Base-by-base conservation (phyloP, 2,113 vertebrate species). In the Prietella phreatophila region DNA sequence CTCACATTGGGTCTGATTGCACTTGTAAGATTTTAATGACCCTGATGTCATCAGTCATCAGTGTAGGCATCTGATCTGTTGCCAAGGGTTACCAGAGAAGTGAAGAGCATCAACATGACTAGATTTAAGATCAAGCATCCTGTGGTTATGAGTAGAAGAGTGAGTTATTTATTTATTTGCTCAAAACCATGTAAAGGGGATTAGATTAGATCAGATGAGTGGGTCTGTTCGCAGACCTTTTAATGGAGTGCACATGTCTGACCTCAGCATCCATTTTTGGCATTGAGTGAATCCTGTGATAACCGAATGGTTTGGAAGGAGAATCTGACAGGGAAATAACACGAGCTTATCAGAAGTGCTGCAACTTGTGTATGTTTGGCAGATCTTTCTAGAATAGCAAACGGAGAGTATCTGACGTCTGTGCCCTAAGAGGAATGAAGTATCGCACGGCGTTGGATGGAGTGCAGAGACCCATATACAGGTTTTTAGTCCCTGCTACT, bases 81-180 rank as follows among this genome's bases (percentile, higher is more conserved):
- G 61, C 22, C 53, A 78, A 33, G 60, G 67, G 53, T 85, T 78
- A 79, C 80, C 13, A 47, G 56, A 83, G 80, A 47, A 60, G 10
- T 22, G 50, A 85, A 39, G 53, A 36, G 22, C 84, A 75, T 60
- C 9, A 27, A 20, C 9, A 30, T 69, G 36, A 39, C 71, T 15
- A 6, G 42, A 47, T 47, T 19, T 78, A 30, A 13, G 27, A 50
- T 20, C 33, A 27, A 78, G 5, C 25, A 50, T 47, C 10, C 30
- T 69, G 17, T 61, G 13, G 7, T 36, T 47, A 63, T 30, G 15
- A n/a, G 69, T 47, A 50, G 75, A 39, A 88, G 27, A 60, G 10
- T 17, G 11, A 27, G n/a, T 17, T 65, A 2, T 3, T 4, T 13
- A 6, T 71, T 9, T 36, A 0, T 36, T 9, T 6, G 39, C 13